phyloP scores from a whole-genome alignment of 2,797 vertebrate species.

The Amblyopsis hoosieri region DNA sequence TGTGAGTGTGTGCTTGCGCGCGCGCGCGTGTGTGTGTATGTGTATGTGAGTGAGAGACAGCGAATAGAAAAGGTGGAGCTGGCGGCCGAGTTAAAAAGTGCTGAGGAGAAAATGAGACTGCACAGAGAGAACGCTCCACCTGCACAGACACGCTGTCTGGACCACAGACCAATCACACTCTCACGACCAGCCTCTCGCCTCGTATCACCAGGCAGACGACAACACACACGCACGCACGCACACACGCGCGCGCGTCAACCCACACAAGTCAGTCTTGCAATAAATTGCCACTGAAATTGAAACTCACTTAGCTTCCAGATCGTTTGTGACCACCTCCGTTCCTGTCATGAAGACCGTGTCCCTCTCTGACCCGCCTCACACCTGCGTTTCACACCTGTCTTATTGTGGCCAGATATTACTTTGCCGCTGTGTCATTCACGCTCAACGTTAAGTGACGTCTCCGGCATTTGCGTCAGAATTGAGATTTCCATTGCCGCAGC shows the following conservation, averaged over 20 bases:
- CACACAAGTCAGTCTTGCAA: constrained; percentile 21
- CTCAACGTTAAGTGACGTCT: too few species aligned
- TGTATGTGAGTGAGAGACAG: constrained; percentile 8
- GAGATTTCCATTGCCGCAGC: too few species aligned
- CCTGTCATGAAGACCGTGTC: constrained; percentile 21
- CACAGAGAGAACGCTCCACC: constrained; percentile 61
- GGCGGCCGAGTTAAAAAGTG: constrained; percentile 45
- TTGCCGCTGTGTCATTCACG: too few species aligned
- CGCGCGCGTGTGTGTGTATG: background rate
- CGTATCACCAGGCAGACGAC: constrained; percentile 67
- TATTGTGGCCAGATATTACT: too few species aligned
- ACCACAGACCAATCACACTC: constrained; percentile 63
- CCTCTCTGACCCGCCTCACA: constrained; percentile 3
- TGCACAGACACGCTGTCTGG: constrained; percentile 48
- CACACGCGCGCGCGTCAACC: constrained; percentile 21
- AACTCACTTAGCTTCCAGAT: constrained; percentile 12
- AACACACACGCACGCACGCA: constrained; percentile 27
- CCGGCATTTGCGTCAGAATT: too few species aligned
- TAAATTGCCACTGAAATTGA: constrained; percentile 35
- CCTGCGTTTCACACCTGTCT: too few species aligned
- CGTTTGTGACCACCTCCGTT: constrained; percentile 26
- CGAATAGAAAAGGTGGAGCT: constrained; percentile 43
- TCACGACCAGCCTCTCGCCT: constrained; percentile 57
- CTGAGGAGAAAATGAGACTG: constrained; percentile 52
- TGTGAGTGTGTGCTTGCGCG: background rate